Conservation (phyloP, 2,888 invertebrate species). For the Amphipoea lucens region DNA sequence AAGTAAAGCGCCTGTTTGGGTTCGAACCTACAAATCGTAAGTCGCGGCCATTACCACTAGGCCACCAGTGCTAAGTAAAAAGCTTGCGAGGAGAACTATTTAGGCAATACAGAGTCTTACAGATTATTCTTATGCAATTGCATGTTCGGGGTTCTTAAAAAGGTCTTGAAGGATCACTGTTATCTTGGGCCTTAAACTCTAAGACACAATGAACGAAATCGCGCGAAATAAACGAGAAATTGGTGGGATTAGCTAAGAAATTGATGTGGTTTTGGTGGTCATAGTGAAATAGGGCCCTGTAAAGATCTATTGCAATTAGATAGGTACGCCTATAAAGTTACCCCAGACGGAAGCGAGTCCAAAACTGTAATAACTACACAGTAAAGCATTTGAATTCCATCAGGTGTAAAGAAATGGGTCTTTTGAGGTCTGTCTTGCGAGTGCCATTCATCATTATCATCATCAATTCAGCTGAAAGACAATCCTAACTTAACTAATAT, state of each 20-base stretch:
- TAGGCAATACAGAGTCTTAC: neutral
- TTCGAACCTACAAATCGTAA: too few relatives aligned
- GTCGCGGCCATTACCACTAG: too few relatives aligned
- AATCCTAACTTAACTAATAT: too few relatives aligned
- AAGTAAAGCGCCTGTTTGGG: too few relatives aligned
- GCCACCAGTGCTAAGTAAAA: too few relatives aligned
- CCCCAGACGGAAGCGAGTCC: neutral
- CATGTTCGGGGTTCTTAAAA: neutral
- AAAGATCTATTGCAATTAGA: neutral
- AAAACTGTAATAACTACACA: neutral
- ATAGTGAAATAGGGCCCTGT: neutral
- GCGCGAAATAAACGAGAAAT: too few relatives aligned
- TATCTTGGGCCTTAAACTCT: too few relatives aligned
- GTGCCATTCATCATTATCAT: too few relatives aligned
- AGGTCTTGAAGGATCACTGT: neutral
- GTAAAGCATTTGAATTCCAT: neutral
- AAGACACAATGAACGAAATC: too few relatives aligned
- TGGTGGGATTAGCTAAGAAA: too few relatives aligned
- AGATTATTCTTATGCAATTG: neutral
- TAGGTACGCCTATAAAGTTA: neutral
- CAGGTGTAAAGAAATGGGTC: neutral
- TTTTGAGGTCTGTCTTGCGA: neutral
- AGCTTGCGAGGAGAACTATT: neutral
- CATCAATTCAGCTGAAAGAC: neutral
- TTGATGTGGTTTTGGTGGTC: too few relatives aligned